phyloP scores from a whole-genome alignment of 2,888 invertebrate genomes.

The Eupithecia inturbata region DNA sequence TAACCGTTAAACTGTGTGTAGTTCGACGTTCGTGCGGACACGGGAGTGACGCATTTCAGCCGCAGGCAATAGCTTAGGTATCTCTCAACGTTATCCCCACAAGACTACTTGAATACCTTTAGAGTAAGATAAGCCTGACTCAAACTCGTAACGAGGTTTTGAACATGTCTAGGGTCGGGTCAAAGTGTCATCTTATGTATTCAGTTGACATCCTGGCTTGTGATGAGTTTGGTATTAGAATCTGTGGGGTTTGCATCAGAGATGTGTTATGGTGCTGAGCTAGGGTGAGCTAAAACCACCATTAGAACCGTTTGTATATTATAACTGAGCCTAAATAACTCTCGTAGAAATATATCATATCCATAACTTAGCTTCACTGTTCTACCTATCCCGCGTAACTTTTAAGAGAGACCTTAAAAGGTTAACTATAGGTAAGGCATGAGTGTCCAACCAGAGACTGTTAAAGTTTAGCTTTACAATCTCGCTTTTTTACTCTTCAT shows the following conservation, averaged over 20 bases:
- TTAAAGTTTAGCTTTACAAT: background rate
- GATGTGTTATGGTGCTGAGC: background rate
- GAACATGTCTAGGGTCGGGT: constrained; percentile 13
- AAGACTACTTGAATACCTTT: constrained; percentile 20
- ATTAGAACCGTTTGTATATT: too few species aligned
- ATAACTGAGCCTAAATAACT: background rate
- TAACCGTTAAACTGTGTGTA: background rate
- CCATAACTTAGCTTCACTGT: background rate
- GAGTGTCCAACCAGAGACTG: background rate
- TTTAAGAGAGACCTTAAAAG: too few species aligned
- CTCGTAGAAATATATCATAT: background rate
- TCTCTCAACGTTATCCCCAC: background rate
- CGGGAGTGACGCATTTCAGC: background rate
- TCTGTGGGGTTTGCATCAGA: background rate
- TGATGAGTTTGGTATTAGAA: background rate
- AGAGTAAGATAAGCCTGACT: constrained; percentile 22
- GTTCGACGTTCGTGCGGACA: background rate
- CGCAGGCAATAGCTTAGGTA: constrained; percentile 1
- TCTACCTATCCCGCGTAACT: background rate
- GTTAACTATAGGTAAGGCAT: too few species aligned
- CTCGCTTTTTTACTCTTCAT: background rate
- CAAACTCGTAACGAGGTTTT: constrained; percentile 32
- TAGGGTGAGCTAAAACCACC: background rate
- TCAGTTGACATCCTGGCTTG: background rate
- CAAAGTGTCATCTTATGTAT: background rate